Base-by-base conservation (phyloP, 92 coral and sea anemone genomes). In the Palythoa grandis region DNA sequence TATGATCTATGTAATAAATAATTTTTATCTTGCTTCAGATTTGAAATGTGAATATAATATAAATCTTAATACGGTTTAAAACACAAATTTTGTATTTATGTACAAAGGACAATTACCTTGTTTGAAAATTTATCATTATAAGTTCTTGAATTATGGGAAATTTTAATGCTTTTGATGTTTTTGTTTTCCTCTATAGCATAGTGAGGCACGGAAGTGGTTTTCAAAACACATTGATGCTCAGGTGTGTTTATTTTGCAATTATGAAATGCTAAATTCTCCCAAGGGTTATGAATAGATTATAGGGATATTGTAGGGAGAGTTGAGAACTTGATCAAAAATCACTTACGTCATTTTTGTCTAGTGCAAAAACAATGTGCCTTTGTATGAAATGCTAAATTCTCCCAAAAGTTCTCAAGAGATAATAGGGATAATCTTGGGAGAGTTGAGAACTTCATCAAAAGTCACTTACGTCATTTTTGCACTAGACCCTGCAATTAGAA, bases 181-280 rank as follows among this genome's bases (percentile, higher is more conserved):
- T 43, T 58, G 14, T 8, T 43, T 65, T n/a, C 67, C n/a, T 69
- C 58, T 60, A 24, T 77, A 94, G 98, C 95, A 94, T 82, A 86
- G 91, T 13, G 89, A 84, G 60, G 98, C 94, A 24, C 91, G 98
- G 15, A 83, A 67, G 43, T 88, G 93, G 63, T 94, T 94, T 82
- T 88, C 98, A 29, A 94, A 84, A 69, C 94, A 92, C 74, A 91
- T 94, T 66, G 98, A 94, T 89, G 91, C 90, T 69, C 95, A 94
- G 88, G 98, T 92, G 84, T 76, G 74, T 66, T 43, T 43, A 43
- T 1, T 43, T 43, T 43, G 48, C 48, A 43, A 7, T 43, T 4
- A 43, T 4, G 8, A 43, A 43, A 43, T 43, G 35, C 35, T 29
- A 29, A 29, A 29, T 29, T 29, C 35, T 29, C 35, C 35, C 35